A percentile compares a stretch with the other conserved stretches of the same genome.
Evolutionary conservation across 2,888 invertebrate genomes (phyloP).

Genomic region (Acronicta leporina): DNA sequence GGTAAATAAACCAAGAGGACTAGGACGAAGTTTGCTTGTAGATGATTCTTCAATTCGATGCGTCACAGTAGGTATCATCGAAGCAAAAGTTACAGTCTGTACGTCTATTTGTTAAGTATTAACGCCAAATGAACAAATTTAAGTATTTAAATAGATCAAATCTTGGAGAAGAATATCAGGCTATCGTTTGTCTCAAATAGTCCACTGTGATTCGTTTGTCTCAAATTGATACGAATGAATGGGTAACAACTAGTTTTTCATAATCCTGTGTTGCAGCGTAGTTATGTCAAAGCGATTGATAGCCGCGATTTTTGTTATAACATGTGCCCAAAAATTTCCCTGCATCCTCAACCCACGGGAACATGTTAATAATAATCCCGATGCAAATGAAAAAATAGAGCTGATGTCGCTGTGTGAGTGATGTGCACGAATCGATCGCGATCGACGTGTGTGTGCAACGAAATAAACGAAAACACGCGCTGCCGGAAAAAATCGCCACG

Average conservation of each 20-base stretch:
- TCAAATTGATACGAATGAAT: too few relatives aligned
- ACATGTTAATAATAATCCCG: slow-evolving; percentile 52
- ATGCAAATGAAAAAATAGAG: slow-evolving; percentile 56
- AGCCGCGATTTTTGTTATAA: slow-evolving; percentile 16
- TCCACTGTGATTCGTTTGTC: too few relatives aligned
- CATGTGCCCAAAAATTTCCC: slow-evolving; percentile 18
- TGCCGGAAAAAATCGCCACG: slow-evolving; percentile 80
- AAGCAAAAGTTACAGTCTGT: too few relatives aligned
- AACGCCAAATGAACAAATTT: too few relatives aligned
- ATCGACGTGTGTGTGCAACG: slow-evolving; percentile 78
- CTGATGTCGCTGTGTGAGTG: slow-evolving; percentile 49
- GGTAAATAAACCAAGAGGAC: too few relatives aligned
- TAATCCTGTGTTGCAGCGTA: not conserved
- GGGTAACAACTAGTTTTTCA: not conserved
- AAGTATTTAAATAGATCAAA: too few relatives aligned
- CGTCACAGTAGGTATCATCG: too few relatives aligned
- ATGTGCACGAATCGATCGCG: slow-evolving; percentile 75
- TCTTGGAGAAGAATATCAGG: too few relatives aligned
- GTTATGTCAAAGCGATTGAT: not conserved
- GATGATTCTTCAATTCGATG: too few relatives aligned
- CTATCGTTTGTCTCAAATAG: too few relatives aligned
- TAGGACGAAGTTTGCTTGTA: too few relatives aligned
- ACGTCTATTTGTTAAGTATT: too few relatives aligned
- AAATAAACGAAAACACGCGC: slow-evolving; percentile 84
- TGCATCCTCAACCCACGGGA: slow-evolving; percentile 22